Conservation (phyloP, 23 tunicate species). For the Phallusia fumigata region DNA sequence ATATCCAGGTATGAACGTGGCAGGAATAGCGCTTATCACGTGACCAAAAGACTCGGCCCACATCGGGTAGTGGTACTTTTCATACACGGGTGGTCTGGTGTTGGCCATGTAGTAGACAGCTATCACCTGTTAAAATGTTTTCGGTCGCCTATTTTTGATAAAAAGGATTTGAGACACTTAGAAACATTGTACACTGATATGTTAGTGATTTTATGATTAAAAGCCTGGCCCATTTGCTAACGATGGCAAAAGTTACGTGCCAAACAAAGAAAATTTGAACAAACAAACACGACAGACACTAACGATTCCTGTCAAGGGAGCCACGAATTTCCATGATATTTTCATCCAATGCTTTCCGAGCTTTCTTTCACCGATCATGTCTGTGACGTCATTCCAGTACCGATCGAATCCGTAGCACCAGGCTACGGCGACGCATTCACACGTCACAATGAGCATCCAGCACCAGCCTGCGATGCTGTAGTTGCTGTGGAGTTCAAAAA, state of each 20-base stretch:
- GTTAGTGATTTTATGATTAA: too few relatives aligned
- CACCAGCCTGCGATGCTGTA: conserved; percentile 71
- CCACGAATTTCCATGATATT: neutral
- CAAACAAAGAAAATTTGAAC: too few relatives aligned
- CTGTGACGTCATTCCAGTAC: conserved; percentile 45
- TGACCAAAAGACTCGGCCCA: neutral
- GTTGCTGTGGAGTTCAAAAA: conserved; percentile 53
- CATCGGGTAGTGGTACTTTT: neutral
- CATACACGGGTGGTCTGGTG: neutral
- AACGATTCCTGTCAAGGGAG: neutral
- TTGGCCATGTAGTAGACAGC: neutral
- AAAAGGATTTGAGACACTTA: too few relatives aligned
- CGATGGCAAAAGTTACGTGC: too few relatives aligned
- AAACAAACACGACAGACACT: neutral
- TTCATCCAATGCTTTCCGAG: neutral
- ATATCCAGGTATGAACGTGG: neutral
- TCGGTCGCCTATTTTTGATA: too few relatives aligned
- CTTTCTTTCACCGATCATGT: conserved; percentile 44
- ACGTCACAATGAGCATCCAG: conserved; percentile 38
- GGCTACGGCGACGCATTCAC: conserved; percentile 57
- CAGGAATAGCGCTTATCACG: neutral
- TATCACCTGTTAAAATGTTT: neutral
- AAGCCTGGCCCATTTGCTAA: too few relatives aligned
- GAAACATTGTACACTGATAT: too few relatives aligned
- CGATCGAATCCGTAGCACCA: conserved; percentile 60